Conservation (phyloP, 2,888 invertebrate species). For the Ceriagrion tenellum region DNA sequence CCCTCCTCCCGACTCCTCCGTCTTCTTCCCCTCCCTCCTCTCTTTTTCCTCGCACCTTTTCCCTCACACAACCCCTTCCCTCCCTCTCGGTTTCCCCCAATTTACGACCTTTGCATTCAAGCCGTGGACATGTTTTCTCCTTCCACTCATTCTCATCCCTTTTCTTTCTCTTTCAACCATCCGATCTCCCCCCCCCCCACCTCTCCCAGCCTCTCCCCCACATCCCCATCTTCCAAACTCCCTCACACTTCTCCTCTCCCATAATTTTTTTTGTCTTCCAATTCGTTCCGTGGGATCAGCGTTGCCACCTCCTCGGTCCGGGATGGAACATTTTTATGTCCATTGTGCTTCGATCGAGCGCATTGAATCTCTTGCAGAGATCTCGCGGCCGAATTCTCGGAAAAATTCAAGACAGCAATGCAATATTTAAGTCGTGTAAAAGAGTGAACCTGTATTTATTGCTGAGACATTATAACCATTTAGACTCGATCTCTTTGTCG, state of each 20-base stretch:
- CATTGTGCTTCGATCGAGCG: not conserved
- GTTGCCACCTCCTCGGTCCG: slow-evolving; percentile 43
- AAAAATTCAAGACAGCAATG: no score
- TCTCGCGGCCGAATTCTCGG: not conserved
- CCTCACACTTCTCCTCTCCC: slow-evolving; percentile 11
- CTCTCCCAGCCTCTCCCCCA: not conserved
- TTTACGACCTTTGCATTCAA: slow-evolving; percentile 60
- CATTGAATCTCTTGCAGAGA: not conserved
- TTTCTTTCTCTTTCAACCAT: slow-evolving; percentile 66
- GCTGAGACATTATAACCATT: not conserved
- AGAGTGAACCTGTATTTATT: no score
- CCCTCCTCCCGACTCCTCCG: slow-evolving; percentile 3
- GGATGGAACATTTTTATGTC: not conserved
- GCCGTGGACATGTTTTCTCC: slow-evolving; percentile 64
- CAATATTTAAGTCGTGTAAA: no score
- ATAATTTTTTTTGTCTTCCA: slow-evolving; percentile 46
- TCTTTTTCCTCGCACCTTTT: not conserved
- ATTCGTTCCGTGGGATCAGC: slow-evolving; percentile 37
- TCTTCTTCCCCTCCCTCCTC: not conserved
- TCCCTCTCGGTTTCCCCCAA: slow-evolving; percentile 37
- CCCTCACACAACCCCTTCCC: slow-evolving; percentile 27
- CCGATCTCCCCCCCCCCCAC: not conserved
- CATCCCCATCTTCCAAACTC: not conserved
- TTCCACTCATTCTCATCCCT: slow-evolving; percentile 56
- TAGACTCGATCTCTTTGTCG: not conserved